phyloP scores from a whole-genome alignment of 2,888 invertebrate species.

The Aleiodes testaceus region DNA sequence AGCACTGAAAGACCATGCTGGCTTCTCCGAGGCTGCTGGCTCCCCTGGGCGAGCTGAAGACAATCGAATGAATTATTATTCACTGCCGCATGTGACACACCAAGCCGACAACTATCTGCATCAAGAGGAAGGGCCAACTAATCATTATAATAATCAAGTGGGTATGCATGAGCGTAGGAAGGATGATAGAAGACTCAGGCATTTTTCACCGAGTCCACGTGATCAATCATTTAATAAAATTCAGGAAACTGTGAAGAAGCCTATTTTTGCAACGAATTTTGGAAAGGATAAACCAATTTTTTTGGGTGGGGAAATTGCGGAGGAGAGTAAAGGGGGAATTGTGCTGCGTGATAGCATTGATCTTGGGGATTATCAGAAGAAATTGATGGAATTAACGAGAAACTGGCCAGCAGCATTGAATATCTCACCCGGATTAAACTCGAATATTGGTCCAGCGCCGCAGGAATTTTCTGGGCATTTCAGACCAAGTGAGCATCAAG shows the following conservation, averaged over 20 bases:
- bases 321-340: slow-evolving; percentile 56
- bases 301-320: slow-evolving; percentile 4
- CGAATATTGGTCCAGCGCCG: neutral
- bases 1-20: slow-evolving; percentile 54
- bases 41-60: slow-evolving; percentile 1
- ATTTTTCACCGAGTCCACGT: neutral
- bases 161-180: neutral
- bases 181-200: slow-evolving; percentile 3
- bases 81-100: slow-evolving; percentile 32
- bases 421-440: neutral
- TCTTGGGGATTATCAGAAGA: slow-evolving; percentile 63
- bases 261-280: neutral
- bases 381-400: slow-evolving; percentile 63
- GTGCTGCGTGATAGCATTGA: slow-evolving; percentile 62
- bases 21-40: slow-evolving; percentile 24
- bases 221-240: slow-evolving; percentile 12
- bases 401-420: slow-evolving; percentile 58
- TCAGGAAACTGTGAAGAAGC: neutral
- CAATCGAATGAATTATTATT: slow-evolving; percentile 25
- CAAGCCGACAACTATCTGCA: slow-evolving; percentile 37
- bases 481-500: neutral
- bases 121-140: neutral
- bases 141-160: neutral
- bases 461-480: neutral
- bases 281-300: neutral